phyloP scores from a whole-genome alignment of 2,797 vertebrate genomes.

The Amniataba percoides region DNA sequence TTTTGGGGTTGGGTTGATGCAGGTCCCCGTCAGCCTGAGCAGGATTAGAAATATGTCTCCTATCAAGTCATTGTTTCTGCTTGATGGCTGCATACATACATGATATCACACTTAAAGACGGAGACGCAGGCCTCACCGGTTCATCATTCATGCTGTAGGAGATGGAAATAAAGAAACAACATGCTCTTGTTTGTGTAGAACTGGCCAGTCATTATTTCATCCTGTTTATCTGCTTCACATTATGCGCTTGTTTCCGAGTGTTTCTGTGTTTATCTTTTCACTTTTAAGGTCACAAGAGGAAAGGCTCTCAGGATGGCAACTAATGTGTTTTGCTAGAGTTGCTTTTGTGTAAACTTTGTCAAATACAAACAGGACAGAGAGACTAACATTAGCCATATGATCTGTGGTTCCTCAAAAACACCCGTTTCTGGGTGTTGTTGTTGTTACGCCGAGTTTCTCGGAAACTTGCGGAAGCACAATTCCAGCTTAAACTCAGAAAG shows the following conservation, averaged over 20 bases:
- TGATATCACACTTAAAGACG: background rate
- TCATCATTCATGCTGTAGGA: background rate
- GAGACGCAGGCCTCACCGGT: background rate
- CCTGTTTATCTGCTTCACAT: background rate
- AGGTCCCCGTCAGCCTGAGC: background rate
- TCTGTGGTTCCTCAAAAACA: background rate
- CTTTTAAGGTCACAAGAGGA: background rate
- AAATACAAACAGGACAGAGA: background rate
- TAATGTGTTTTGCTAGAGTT: background rate
- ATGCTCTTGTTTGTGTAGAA: background rate
- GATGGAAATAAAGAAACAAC: background rate
- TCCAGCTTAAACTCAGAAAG: background rate
- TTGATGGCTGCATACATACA: background rate
- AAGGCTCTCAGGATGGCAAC: no score
- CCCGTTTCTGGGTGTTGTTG: background rate
- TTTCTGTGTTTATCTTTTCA: background rate
- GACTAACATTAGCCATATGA: background rate
- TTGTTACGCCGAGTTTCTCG: background rate
- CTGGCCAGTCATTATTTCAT: background rate
- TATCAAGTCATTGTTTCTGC: background rate
- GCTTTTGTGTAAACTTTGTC: background rate
- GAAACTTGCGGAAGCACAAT: background rate
- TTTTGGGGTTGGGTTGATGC: conserved; percentile 10
- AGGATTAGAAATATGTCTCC: background rate
- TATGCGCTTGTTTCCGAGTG: background rate